phyloP scores from a whole-genome alignment of 2,888 invertebrate genomes.

The Antheraea assamensis region DNA sequence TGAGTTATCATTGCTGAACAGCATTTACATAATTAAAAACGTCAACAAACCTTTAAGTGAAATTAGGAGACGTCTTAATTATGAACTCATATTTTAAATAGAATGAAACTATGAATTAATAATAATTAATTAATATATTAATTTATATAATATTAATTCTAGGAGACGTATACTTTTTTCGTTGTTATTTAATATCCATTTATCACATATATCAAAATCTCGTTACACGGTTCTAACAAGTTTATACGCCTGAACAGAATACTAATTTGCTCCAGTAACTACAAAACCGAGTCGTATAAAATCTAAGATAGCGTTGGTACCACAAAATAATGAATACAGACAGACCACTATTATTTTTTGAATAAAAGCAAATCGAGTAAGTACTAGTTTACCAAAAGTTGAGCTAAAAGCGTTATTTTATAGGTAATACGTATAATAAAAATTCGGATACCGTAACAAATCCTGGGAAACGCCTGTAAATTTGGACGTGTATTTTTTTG shows the following conservation, averaged over 20 bases:
- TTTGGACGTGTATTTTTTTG: too few relatives aligned
- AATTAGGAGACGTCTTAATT: too few relatives aligned
- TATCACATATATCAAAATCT: conserved; percentile 15
- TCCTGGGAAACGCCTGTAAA: not conserved
- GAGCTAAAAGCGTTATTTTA: not conserved
- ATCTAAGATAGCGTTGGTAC: conserved; percentile 7
- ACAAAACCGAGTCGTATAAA: not conserved
- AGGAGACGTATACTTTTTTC: not conserved
- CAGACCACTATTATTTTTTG: not conserved
- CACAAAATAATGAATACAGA: conserved; percentile 14
- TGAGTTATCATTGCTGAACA: too few relatives aligned
- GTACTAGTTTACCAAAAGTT: not conserved
- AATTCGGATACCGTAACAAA: not conserved
- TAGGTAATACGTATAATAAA: not conserved
- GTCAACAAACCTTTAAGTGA: too few relatives aligned
- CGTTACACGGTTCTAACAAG: conserved; percentile 12
- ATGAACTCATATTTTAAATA: too few relatives aligned
- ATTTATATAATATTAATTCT: not conserved
- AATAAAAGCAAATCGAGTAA: not conserved
- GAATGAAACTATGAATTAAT: too few relatives aligned
- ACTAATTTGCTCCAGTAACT: conserved; percentile 4
- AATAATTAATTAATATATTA: too few relatives aligned
- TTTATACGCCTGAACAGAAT: conserved; percentile 18
- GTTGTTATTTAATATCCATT: not conserved
- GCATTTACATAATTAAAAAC: too few relatives aligned